phyloP scores from a whole-genome alignment of 2,888 invertebrate genomes.

The Andrena haemorrhoa region DNA sequence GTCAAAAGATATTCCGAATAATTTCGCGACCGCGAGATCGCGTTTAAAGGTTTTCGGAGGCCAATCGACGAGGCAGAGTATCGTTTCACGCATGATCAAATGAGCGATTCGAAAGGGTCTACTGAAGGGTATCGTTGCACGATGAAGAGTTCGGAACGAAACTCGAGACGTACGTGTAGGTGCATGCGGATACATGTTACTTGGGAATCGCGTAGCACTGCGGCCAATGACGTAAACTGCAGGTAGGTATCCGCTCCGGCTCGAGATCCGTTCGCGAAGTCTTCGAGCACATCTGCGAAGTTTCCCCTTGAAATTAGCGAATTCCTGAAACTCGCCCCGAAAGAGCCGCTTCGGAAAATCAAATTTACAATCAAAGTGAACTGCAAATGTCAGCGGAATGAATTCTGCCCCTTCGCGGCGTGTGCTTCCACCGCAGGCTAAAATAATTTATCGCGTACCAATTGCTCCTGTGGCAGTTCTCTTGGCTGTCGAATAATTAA shows the following conservation, averaged over 20 bases:
- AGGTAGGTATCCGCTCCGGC: not conserved
- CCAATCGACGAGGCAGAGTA: not conserved
- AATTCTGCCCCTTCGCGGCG: not conserved
- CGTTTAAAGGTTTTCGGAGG: not conserved
- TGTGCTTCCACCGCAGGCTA: not conserved
- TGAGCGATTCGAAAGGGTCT: not conserved
- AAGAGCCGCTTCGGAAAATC: not conserved
- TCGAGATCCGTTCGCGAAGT: not conserved
- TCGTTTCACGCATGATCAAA: constrained; percentile 8
- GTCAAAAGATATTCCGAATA: not conserved
- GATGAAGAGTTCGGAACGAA: not conserved
- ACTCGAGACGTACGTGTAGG: not conserved
- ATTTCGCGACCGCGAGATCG: not conserved
- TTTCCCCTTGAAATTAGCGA: constrained; percentile 35
- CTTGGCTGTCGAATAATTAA: no score
- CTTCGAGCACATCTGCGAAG: not conserved
- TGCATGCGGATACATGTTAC: not conserved
- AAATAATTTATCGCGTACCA: no score
- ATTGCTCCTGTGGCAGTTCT: no score
- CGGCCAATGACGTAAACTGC: not conserved
- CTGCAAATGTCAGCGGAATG: not conserved
- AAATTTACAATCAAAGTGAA: constrained; percentile 1
- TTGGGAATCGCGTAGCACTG: not conserved
- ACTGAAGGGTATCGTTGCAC: constrained; percentile 2
- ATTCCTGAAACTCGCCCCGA: constrained; percentile 4